phyloP scores from a whole-genome alignment of 2,797 vertebrate species.

The Rhinichthys osculus region DNA sequence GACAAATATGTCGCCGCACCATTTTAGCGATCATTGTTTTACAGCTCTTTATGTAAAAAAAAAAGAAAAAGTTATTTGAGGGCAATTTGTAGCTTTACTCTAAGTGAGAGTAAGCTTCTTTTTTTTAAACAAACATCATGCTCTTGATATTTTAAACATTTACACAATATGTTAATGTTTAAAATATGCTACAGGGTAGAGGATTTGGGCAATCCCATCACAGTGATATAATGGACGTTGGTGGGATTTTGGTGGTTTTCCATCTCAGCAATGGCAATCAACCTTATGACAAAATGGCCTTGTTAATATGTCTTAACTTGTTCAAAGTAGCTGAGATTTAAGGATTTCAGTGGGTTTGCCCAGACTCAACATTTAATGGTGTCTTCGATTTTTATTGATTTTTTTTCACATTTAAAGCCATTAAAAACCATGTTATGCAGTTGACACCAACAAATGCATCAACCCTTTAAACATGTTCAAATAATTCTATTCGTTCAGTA shows the following conservation, averaged over 20 bases:
- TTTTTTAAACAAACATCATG: slow-evolving; percentile 47
- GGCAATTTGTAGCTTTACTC: slow-evolving; percentile 33
- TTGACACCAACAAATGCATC: slow-evolving; percentile 63
- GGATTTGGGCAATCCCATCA: slow-evolving; percentile 52
- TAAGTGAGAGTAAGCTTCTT: slow-evolving; percentile 33
- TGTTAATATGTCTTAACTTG: slow-evolving; percentile 19
- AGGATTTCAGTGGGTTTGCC: slow-evolving; percentile 49
- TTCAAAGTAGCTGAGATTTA: slow-evolving; percentile 25
- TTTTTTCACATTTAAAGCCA: slow-evolving; percentile 36
- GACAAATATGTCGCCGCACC: slow-evolving; percentile 45
- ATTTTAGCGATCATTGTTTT: slow-evolving; percentile 49
- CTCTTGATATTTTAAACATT: slow-evolving; percentile 41
- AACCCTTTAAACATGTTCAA: slow-evolving; percentile 66
- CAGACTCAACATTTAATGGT: slow-evolving; percentile 50
- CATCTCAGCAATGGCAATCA: slow-evolving; percentile 32
- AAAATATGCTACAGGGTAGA: slow-evolving; percentile 58
- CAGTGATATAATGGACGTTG: neutral
- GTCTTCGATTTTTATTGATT: slow-evolving; percentile 10
- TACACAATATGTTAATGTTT: slow-evolving; percentile 42
- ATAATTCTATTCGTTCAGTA: slow-evolving; percentile 53
- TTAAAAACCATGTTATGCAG: slow-evolving; percentile 49
- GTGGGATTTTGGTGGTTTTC: slow-evolving; percentile 38
- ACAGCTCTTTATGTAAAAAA: slow-evolving; percentile 27
- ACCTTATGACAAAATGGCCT: slow-evolving; percentile 31
- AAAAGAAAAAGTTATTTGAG: slow-evolving; percentile 33